Percentiles rank a stretch among this genome's conserved stretches.
Conservation (phyloP, 1,140 invertebrate genomes). For the Apis cerana region DNA sequence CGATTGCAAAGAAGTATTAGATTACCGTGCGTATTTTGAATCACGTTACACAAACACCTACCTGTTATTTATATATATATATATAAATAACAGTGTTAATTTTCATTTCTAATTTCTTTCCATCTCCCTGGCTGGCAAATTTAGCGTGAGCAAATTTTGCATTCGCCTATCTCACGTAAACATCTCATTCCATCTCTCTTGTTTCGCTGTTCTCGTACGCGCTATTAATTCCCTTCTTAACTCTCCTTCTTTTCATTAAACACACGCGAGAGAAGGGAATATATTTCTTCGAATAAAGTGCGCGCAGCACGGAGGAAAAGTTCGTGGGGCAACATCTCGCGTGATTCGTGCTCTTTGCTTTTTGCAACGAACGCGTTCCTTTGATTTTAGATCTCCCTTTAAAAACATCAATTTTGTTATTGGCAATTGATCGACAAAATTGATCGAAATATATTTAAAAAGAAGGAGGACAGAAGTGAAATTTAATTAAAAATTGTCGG, state of each 20-base stretch:
- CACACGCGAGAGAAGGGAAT: neutral
- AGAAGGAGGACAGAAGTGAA: too few relatives aligned
- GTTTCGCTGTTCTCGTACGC: neutral
- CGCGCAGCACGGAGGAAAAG: too few relatives aligned
- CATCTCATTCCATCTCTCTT: slow-evolving; percentile 5
- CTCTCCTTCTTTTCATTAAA: neutral
- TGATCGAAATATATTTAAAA: too few relatives aligned
- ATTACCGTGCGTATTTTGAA: neutral
- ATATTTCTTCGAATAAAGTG: neutral
- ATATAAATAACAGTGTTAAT: neutral
- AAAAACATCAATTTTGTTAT: too few relatives aligned
- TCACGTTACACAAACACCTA: too few relatives aligned
- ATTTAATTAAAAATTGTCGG: too few relatives aligned
- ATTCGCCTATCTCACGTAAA: slow-evolving; percentile 17
- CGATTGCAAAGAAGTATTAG: neutral
- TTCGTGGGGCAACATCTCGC: too few relatives aligned
- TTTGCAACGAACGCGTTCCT: too few relatives aligned
- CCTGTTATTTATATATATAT: neutral
- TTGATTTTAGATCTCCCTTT: too few relatives aligned
- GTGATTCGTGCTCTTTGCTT: too few relatives aligned
- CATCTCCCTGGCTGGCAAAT: neutral
- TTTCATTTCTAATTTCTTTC: neutral
- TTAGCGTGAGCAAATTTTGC: neutral
- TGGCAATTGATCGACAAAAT: too few relatives aligned
- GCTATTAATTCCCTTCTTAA: slow-evolving; percentile 5